A percentile compares a stretch with the other conserved stretches of the same genome.
Conservation (phyloP, 1,140 invertebrate species). For the Diachasma alloeum region DNA sequence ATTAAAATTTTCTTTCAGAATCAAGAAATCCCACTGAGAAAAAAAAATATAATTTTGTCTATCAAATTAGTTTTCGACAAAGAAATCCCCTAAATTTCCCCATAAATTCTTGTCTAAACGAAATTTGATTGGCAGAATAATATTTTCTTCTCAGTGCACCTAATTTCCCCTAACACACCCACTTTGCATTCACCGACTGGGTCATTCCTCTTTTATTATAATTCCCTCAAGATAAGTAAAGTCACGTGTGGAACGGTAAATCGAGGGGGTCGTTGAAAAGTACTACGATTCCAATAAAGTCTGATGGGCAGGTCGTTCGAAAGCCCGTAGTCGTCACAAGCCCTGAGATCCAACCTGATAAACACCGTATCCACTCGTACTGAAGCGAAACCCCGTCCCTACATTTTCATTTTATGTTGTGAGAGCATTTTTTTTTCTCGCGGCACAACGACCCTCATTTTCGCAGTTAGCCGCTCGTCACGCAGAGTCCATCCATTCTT, state of each 20-base stretch:
- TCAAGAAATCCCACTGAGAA: too few relatives aligned
- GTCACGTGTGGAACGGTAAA: neutral
- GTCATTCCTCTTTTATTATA: neutral
- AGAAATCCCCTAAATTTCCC: too few relatives aligned
- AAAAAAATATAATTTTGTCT: too few relatives aligned
- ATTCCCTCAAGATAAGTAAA: neutral
- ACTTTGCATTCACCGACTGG: neutral
- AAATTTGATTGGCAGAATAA: too few relatives aligned
- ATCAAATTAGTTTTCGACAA: too few relatives aligned
- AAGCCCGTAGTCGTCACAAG: neutral
- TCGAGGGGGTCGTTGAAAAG: neutral
- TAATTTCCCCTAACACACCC: too few relatives aligned
- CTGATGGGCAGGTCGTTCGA: neutral
- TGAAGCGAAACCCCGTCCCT: neutral
- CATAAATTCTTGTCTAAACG: too few relatives aligned
- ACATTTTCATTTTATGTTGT: neutral
- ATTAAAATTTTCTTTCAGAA: too few relatives aligned
- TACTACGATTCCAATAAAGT: neutral
- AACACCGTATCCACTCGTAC: neutral
- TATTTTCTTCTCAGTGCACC: too few relatives aligned
- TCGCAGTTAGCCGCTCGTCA: neutral
- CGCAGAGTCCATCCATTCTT: constrained; percentile 5
- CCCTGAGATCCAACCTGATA: neutral
- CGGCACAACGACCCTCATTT: neutral
- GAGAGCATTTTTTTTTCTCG: neutral